phyloP scores from a whole-genome alignment of 1,140 invertebrate genomes.

The Neodiprion lecontei region DNA sequence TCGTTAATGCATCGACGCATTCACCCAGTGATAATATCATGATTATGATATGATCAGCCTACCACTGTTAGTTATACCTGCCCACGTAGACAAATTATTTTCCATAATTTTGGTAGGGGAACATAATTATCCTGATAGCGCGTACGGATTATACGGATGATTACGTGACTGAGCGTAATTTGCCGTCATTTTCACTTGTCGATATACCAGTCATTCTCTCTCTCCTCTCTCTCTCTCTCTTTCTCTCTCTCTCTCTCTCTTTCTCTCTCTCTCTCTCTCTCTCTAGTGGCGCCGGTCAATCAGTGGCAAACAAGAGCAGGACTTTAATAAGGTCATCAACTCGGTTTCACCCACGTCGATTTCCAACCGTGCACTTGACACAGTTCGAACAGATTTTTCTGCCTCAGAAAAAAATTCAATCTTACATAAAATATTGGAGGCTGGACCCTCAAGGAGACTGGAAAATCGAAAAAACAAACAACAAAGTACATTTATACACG shows the following conservation, averaged over 20 bases:
- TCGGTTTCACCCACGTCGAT: background rate
- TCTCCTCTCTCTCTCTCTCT: background rate
- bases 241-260: no score
- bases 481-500: no score
- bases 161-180: background rate
- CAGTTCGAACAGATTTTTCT: background rate
- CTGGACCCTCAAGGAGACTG: no score
- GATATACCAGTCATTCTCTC: background rate
- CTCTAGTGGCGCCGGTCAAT: background rate
- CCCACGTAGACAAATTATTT: no score
- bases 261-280: background rate
- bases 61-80: no score
- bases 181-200: conserved; percentile 4
- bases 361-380: background rate
- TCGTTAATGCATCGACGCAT: no score
- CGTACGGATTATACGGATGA: background rate
- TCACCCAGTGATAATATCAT: no score
- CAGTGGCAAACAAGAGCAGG: conserved; percentile 3
- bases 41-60: no score
- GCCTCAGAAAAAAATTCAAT: background rate
- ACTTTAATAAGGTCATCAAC: background rate
- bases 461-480: no score
- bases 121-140: background rate
- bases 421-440: no score
- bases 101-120: no score